These are phyloP conservation scores for Maconellicoccus hirsutus DNA, from an alignment of 1,140 invertebrate species.

Conservation along the genomic window DNA sequence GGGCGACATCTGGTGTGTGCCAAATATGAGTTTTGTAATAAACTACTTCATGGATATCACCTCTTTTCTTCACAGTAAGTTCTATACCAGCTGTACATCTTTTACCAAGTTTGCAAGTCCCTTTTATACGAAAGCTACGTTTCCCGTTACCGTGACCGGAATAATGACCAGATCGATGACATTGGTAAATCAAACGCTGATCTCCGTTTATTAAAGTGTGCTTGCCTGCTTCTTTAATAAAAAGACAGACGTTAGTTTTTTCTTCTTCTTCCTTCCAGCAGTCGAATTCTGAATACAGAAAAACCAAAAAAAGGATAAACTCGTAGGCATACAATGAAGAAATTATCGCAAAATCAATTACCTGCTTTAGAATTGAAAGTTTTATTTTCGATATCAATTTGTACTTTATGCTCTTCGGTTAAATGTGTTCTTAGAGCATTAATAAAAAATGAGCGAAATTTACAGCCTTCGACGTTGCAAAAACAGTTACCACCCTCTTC, in stretches of 20 bases:
- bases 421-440: constrained; percentile 5
- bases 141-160: constrained; percentile 3
- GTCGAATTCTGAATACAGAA: constrained; percentile 12
- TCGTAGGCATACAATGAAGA: too few species aligned
- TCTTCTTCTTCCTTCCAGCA: constrained; percentile 11
- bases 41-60: background rate
- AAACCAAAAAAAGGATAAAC: background rate
- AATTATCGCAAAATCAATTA: background rate
- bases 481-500: constrained; percentile 13
- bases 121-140: constrained; percentile 14
- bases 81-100: constrained; percentile 15
- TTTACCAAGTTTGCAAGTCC: constrained; percentile 10
- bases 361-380: background rate
- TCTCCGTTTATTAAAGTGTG: constrained; percentile 12
- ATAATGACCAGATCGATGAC: constrained; percentile 16
- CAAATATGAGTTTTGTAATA: constrained; percentile 18
- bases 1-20: background rate
- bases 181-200: constrained; percentile 11
- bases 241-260: constrained; percentile 5
- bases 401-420: background rate
- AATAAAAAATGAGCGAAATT: constrained; percentile 13
- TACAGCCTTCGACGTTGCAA: constrained; percentile 5
- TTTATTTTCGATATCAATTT: constrained; percentile 13
- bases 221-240: constrained; percentile 9
- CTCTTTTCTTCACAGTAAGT: background rate